Base-by-base conservation (phyloP, 2,113 vertebrate genomes). In the Hiodon alosoides region DNA sequence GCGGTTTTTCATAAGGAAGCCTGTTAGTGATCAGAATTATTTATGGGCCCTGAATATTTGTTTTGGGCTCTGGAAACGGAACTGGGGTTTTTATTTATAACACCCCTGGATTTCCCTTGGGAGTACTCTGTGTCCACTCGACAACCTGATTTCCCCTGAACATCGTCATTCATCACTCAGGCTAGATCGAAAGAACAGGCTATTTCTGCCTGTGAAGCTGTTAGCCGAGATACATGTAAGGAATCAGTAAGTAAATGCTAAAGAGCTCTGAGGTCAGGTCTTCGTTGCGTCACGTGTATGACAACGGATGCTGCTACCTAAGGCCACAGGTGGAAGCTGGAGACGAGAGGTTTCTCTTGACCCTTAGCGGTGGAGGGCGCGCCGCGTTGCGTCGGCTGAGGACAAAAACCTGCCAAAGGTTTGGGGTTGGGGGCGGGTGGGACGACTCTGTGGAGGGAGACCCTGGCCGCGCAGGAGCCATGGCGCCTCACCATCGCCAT, bases 11-110 rank as follows among this genome's bases (percentile, higher is more conserved):
- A 77, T 62, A 51, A 67, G 75, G 76, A 76, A 73, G 8, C 54
- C 54, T 71, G 54, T 76, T 52, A 72, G 46, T 72, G 64, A 72
- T 72, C 76, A 54, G 75, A 80, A 47, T 66, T 66, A 66, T 66
- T 66, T 66, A 66, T 16, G 46, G 48, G n/a, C 16, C 6, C 31
- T 66, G 64, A 46, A 66, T 47, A 48, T 16, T 47, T 4, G 62
- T 83, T 82, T 76, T 71, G 81, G 80, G 80, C 79, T 87, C 80
- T 77, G 17, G n/a, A 53, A 64, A 52, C 54, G 48, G 72, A 64
- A 31, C 31, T 31, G 31, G 31, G 31, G 51, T 2, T 58, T 9
- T 47, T 47, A 54, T 6, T 67, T 48, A 48, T 51, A 58, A 57
- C 13, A 57, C 58, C 58, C 58, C 58, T 59, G 58, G 58, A 59